Evolutionary conservation across 1,140 invertebrate species (phyloP).

Genomic region (Euwallacea similis): DNA sequence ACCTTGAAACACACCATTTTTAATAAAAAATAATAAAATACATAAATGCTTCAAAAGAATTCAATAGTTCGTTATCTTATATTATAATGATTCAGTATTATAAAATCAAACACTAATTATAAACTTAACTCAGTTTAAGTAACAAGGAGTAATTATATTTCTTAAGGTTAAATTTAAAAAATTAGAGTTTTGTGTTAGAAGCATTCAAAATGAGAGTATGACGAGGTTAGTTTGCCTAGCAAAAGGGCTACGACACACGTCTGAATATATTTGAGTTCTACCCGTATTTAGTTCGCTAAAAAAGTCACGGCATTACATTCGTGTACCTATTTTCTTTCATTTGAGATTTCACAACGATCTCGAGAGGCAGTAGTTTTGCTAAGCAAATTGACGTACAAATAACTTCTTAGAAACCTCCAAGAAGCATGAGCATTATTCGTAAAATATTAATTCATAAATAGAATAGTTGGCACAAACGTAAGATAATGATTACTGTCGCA

Average conservation of each 20-base stretch:
- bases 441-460: slow-evolving; percentile 1
- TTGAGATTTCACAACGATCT: too few species aligned
- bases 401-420: slow-evolving; percentile 8
- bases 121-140: slow-evolving; percentile 42
- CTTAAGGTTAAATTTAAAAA: slow-evolving; percentile 17
- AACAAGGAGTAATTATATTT: slow-evolving; percentile 38
- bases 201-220: slow-evolving; percentile 20
- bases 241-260: slow-evolving; percentile 1
- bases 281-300: not conserved
- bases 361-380: slow-evolving; percentile 1
- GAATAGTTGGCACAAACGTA: slow-evolving; percentile 37
- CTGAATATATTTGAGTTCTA: not conserved
- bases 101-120: slow-evolving; percentile 43
- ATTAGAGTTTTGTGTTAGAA: slow-evolving; percentile 27
- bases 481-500: not conserved
- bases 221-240: slow-evolving; percentile 15
- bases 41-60: slow-evolving; percentile 51
- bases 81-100: slow-evolving; percentile 40
- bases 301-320: too few species aligned
- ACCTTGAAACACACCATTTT: slow-evolving; percentile 52
- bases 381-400: slow-evolving; percentile 8
- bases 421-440: slow-evolving; percentile 12
- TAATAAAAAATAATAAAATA: slow-evolving; percentile 54
- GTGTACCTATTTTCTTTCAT: too few species aligned
- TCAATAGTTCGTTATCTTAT: slow-evolving; percentile 39